Evolutionary conservation across 92 coral and sea anemone genomes (phyloP).

Genomic region (Micromussa lordhowensis): DNA sequence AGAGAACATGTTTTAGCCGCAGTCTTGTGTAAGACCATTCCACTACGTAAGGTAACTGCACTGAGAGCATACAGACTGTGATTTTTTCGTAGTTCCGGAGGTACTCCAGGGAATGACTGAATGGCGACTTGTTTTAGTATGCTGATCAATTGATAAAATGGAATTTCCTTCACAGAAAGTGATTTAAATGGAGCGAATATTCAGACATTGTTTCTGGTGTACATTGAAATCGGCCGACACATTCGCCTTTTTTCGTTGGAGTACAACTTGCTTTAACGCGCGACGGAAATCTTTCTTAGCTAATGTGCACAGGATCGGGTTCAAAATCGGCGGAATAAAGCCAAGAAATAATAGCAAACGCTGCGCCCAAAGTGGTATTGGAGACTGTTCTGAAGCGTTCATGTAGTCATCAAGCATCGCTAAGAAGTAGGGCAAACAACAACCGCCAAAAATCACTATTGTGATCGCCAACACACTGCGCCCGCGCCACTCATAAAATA

Average conservation of each 20-base stretch:
- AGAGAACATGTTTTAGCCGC: too few species aligned
- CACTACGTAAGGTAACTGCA: too few species aligned
- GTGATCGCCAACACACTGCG: conserved; percentile 34
- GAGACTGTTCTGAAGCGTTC: not conserved
- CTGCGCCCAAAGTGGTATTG: conserved; percentile 40
- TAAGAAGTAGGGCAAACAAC: conserved; percentile 58
- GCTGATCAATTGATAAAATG: too few species aligned
- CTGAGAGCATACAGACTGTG: too few species aligned
- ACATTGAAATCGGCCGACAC: not conserved
- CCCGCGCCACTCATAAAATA: conserved; percentile 32
- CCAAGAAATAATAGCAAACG: conserved; percentile 34
- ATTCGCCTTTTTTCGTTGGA: not conserved
- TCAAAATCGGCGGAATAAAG: conserved; percentile 51
- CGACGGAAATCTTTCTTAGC: conserved; percentile 55
- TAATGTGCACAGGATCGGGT: conserved; percentile 60
- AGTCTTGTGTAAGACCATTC: too few species aligned
- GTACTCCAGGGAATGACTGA: too few species aligned
- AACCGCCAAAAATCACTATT: conserved; percentile 48
- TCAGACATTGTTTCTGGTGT: not conserved
- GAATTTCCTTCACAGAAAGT: too few species aligned
- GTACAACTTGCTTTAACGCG: conserved; percentile 9
- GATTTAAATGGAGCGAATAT: too few species aligned
- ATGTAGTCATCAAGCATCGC: conserved; percentile 18
- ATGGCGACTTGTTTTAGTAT: too few species aligned
- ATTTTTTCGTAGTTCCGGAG: too few species aligned